These are phyloP conservation scores for Phoebastria nigripes DNA, from an alignment of 2,797 vertebrate species.

Conservation along the genomic window DNA sequence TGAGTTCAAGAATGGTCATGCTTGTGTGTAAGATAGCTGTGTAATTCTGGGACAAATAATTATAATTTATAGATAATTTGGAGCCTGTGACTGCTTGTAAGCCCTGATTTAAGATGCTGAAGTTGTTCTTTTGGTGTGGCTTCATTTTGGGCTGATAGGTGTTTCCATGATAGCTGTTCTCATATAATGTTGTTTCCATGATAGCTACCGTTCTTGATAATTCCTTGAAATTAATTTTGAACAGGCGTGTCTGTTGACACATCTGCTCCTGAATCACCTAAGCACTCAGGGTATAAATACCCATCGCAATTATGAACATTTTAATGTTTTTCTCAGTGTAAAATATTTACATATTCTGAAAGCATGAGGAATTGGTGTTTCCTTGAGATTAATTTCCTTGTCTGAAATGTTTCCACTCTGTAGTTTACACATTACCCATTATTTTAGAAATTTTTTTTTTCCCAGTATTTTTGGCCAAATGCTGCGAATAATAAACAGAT, in stretches of 20 bases:
- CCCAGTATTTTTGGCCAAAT: not conserved
- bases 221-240: not conserved
- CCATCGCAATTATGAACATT: not conserved
- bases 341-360: not conserved
- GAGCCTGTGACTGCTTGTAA: not conserved
- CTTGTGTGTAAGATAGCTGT: not conserved
- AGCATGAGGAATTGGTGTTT: not conserved
- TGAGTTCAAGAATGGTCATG: not conserved
- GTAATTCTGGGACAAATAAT: not conserved
- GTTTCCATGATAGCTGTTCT: not conserved
- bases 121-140: not conserved
- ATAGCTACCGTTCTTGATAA: not conserved
- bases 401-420: not conserved
- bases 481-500: not conserved
- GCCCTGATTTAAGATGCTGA: not conserved
- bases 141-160: not conserved
- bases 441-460: not conserved
- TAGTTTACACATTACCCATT: not conserved
- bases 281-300: not conserved
- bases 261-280: not conserved
- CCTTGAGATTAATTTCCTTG: not conserved
- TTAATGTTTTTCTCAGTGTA: not conserved
- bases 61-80: not conserved
- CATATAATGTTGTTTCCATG: not conserved
- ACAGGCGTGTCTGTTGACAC: accelerated